Base-by-base conservation (phyloP, 2,797 vertebrate genomes). In the Gastrophryne carolinensis region DNA sequence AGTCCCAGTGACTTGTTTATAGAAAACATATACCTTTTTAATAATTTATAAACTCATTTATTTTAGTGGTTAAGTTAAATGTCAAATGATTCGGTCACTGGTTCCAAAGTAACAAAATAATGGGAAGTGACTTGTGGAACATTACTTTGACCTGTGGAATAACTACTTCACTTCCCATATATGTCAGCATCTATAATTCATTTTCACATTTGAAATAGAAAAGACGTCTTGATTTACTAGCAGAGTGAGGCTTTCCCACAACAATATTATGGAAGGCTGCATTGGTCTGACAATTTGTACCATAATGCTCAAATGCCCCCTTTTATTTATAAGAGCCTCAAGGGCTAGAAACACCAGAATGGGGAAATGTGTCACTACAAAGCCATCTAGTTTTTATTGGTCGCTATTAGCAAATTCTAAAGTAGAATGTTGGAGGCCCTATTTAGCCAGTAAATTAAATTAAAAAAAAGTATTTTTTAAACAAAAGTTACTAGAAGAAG, bases 171-270 rank as follows among this genome's bases (percentile, higher is more conserved):
- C 32, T 62, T 34, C 9, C 19, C 44, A 52, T 23, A 62, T 60
- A 69, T 62, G 44, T 76, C 73, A 62, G 24, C 73, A 76, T 69
- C 44, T 69, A 76, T 68, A 44, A 76, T 68, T 76, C 34, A 76
- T 62, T 61, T n/a, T 76, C 57, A 52, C 34, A 69, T 69, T 75
- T 39, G 23, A 34, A 75, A 53, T 63, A 30, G 56, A 26, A 53
- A 44, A 32, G n/a, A 4, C 21, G 37, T 2, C 11, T 1, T 9
- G 2, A 15, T 29, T 15, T 50, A 34, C 10, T 2, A n/a, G 17
- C 54, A 34, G 11, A 10, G 11, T 30, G n/a, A 57, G 6, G 21
- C 44, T 47, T 47, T 39, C n/a, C 44, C 21, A 8, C 7, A 19
- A 19, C 17, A 47, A 47, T 47, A 21, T 6, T 11, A 19, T 47